Evolutionary conservation across 2,113 vertebrate species (phyloP), one percentile per base, ranked within the genome.

Genomic region (Neodon shergylaensis): DNA sequence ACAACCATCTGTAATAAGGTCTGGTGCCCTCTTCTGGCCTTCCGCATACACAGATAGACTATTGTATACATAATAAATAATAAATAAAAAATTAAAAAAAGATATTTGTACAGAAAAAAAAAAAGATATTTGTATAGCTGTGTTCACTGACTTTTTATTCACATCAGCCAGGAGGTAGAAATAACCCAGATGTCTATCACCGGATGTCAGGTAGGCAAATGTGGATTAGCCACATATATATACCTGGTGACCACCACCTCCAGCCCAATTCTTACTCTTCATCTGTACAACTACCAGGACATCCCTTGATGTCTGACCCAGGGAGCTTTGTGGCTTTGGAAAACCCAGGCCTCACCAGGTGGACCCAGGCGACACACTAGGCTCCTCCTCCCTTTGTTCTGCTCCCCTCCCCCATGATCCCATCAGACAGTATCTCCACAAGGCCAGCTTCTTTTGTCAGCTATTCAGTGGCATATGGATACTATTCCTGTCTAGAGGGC

Each of bases 181-280:
- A 28, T 26, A 33, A 13, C 36, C 36, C 22, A 33, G 44, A 54
- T 44, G 81, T 31, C 77, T 49, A 16, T 2, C 1, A 4, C 0
- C 1, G 8, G 68, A 39, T 33, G 36, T 63, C 7, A 10, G 39
- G 3, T 24, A 21, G 49, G 52, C 49, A n/a, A 5, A 39, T 2
- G 33, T 12, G 54, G 5, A 10, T 66, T n/a, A 1, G 65, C 19
- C 10, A 11, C 39, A 36, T 52, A n/a, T 52, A 52, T 52, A 52
- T 1, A 28, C 76, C 72, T 54, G 1, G 73, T 0, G 61, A 52
- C 73, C 8, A 5, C 61, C 0, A 10, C 54, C n/a, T 47, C n/a
- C 36, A 22, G 76, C 28, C n/a, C 0, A 3, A 49, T 3, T 49
- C 33, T 28, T 36, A 5, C 39, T 33, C 16, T n/a, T 42, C 42